phyloP scores from a whole-genome alignment of 2,797 vertebrate species.

The Gallirallus australis region DNA sequence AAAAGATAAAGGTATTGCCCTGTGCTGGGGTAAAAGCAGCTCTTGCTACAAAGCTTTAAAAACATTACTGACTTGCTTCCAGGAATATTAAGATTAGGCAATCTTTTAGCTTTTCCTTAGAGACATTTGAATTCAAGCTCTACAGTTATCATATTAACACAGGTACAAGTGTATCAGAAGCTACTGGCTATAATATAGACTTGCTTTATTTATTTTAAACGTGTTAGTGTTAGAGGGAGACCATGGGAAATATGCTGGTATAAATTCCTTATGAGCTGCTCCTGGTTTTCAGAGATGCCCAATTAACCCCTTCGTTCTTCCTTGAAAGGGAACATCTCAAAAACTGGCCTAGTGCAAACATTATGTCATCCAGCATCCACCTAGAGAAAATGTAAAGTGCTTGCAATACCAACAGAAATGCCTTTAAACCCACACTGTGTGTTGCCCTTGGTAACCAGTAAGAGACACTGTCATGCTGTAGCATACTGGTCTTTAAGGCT shows the following conservation, averaged over 20 bases:
- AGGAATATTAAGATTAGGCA: conserved; percentile 53
- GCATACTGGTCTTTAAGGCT: neutral
- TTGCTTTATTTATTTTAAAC: conserved; percentile 33
- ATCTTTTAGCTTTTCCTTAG: conserved; percentile 39
- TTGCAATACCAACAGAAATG: neutral
- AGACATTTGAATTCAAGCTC: conserved; percentile 29
- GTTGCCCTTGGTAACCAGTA: neutral
- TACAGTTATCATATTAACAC: conserved; percentile 7
- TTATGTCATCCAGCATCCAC: neutral
- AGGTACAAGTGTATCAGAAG: conserved; percentile 2
- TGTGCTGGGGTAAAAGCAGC: neutral
- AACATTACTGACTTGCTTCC: conserved; percentile 35
- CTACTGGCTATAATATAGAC: neutral
- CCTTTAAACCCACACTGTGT: neutral
- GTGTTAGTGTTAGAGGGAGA: rapidly evolving
- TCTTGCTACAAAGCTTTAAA: conserved; percentile 54
- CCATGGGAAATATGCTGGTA: neutral
- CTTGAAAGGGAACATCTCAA: neutral
- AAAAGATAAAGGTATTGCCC: neutral
- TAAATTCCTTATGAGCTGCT: neutral
- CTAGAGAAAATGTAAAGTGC: neutral
- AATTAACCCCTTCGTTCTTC: neutral
- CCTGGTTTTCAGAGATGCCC: neutral
- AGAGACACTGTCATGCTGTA: neutral
- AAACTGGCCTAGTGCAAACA: neutral